Evolutionary conservation across 2,888 invertebrate species (phyloP), one percentile per base, ranked within the genome.

Genomic region (Nemotelus pantherinus): DNA sequence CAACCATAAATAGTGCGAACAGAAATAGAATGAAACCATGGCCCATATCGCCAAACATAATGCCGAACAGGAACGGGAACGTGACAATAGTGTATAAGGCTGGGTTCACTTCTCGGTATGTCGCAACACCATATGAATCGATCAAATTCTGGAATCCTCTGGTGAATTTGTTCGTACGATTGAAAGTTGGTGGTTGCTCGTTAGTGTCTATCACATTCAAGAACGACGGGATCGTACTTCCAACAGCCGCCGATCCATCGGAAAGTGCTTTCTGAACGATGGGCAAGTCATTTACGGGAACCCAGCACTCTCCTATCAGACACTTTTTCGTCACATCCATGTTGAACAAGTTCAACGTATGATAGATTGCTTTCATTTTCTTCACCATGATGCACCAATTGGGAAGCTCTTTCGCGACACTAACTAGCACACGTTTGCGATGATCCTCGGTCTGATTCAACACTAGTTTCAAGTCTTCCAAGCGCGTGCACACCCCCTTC

Each of bases 11-110:
- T 0, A 89, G 87, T 0, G 93, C 96, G 85, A 96, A 95, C 25
- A 93, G 81, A 3, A 93, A 88, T 92, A 98, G 91, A 80, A 98
- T 92, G 10, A 93, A 58, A 2, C 96, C 98, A 87, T 98, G 98
- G 9, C 98, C 98, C 84, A 93, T 89, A 86, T 98, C 98, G 41
- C 98, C 98, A 87, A 98, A 98, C 98, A 98, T 98, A 83, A 98
- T 92, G 67, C 95, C 96, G 88, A 98, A 98, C 60, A 98, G 88
- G 89, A 98, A 98, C 6, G 98, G 98, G 89, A 98, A 98, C 0
- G 96, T 95, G 80, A 98, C 94, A 83, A 95, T 92, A 41, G 95
- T 94, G 88, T 94, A 96, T 2, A 94, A 89, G 9, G 95, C 95
- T 82, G 96, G 96, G 88, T 97, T 98, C 80, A 94, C 94, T 88